Percentiles rank a stretch among this genome's conserved stretches.
Evolutionary conservation across 2,113 vertebrate species (phyloP).

Genomic region (Phaethornis superciliosus): DNA sequence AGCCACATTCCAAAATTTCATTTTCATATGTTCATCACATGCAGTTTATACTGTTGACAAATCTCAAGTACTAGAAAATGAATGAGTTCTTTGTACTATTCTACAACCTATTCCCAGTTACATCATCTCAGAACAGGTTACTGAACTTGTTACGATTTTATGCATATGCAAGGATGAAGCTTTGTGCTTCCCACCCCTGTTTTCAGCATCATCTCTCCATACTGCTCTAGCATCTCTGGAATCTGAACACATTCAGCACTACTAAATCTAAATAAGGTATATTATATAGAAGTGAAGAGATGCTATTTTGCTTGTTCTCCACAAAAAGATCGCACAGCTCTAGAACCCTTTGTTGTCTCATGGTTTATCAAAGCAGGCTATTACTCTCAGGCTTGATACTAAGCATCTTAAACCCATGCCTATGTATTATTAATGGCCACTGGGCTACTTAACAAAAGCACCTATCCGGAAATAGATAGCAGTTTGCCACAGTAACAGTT

Average conservation of each 20-base stretch:
- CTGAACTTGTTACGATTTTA: background rate
- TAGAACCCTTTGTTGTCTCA: background rate
- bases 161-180: background rate
- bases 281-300: conserved; percentile 3
- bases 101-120: background rate
- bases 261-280: background rate
- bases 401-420: background rate
- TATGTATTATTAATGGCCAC: background rate
- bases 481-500: background rate
- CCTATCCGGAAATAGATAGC: background rate
- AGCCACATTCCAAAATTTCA: background rate
- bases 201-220: background rate
- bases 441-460: background rate
- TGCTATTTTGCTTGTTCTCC: background rate
- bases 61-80: background rate
- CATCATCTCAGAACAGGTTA: background rate
- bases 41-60: background rate
- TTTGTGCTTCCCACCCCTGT: background rate
- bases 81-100: background rate
- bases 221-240: background rate
- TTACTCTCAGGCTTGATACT: background rate
- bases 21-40: background rate
- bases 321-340: background rate
- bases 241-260: background rate
- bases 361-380: background rate